phyloP scores from a whole-genome alignment of 1,140 invertebrate species.

The Globodera rostochiensis region DNA sequence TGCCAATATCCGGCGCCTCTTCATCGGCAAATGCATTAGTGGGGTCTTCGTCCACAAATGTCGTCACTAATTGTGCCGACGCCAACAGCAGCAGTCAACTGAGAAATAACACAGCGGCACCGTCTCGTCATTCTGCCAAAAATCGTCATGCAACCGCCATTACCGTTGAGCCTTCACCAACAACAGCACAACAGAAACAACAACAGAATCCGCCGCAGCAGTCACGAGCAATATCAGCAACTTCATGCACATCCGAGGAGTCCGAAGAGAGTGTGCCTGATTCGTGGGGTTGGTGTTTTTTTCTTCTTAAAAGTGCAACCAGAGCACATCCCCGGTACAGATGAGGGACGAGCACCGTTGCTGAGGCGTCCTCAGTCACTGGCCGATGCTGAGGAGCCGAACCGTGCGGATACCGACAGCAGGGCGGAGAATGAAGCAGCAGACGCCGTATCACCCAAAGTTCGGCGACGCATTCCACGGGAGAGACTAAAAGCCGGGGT shows the following conservation, averaged over 20 bases:
- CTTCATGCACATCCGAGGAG: slow-evolving; percentile 28
- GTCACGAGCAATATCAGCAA: neutral
- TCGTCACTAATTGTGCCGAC: neutral
- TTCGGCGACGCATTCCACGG: slow-evolving; percentile 2
- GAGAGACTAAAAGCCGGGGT: slow-evolving; percentile 24
- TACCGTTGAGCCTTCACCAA: neutral
- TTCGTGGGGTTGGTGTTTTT: slow-evolving; percentile 21
- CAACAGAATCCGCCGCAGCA: neutral
- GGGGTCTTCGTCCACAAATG: neutral
- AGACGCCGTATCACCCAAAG: neutral
- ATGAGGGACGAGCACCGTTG: slow-evolving; percentile 21
- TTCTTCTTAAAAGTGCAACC: neutral
- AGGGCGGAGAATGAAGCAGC: neutral
- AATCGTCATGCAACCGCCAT: neutral
- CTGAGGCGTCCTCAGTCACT: neutral
- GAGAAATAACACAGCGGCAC: neutral
- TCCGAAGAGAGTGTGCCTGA: slow-evolving; percentile 31
- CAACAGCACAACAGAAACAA: neutral
- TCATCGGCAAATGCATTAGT: neutral
- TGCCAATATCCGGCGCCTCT: neutral
- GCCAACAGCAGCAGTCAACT: too few species aligned
- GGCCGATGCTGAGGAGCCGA: neutral
- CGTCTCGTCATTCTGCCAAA: neutral
- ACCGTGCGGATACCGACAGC: neutral
- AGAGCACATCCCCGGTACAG: neutral